Percentiles rank a stretch among this genome's conserved stretches.
Evolutionary conservation across 64 coral and sea anemone species (phyloP).

Genomic region (Stichodactyla mertensii): DNA sequence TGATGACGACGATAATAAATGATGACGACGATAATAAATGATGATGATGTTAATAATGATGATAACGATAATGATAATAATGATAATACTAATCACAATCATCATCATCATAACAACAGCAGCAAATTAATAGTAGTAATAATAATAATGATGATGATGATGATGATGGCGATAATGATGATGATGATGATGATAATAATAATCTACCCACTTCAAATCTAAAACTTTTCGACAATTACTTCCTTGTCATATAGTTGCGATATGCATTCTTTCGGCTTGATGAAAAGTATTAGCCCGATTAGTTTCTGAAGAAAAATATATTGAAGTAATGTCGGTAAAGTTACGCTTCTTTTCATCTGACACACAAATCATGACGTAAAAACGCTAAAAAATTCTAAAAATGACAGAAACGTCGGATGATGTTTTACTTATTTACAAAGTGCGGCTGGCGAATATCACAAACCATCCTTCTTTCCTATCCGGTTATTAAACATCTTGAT

Average conservation of each 20-base stretch:
- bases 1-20: too few relatives aligned
- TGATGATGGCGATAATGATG: too few relatives aligned
- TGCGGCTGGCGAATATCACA: neutral
- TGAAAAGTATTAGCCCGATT: neutral
- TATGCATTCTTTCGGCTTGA: neutral
- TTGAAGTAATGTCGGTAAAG: neutral
- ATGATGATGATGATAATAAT: too few relatives aligned
- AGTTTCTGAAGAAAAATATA: neutral
- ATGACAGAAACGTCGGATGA: conserved; percentile 8
- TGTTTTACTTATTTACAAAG: neutral
- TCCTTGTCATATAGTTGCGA: neutral
- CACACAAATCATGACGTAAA: neutral
- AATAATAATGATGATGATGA: too few relatives aligned
- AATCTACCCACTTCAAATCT: too few relatives aligned
- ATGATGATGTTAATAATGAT: too few relatives aligned
- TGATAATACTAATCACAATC: too few relatives aligned
- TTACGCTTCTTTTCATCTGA: neutral
- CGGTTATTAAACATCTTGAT: neutral
- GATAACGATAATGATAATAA: too few relatives aligned
- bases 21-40: too few relatives aligned
- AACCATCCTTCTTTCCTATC: neutral
- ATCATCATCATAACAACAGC: too few relatives aligned
- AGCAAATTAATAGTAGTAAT: too few relatives aligned
- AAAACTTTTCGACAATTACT: too few relatives aligned
- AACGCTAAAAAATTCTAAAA: neutral